A percentile compares a stretch with the other conserved stretches of the same genome.
phyloP scores from a whole-genome alignment of 2,113 vertebrate species.

The Nibea albiflora region DNA sequence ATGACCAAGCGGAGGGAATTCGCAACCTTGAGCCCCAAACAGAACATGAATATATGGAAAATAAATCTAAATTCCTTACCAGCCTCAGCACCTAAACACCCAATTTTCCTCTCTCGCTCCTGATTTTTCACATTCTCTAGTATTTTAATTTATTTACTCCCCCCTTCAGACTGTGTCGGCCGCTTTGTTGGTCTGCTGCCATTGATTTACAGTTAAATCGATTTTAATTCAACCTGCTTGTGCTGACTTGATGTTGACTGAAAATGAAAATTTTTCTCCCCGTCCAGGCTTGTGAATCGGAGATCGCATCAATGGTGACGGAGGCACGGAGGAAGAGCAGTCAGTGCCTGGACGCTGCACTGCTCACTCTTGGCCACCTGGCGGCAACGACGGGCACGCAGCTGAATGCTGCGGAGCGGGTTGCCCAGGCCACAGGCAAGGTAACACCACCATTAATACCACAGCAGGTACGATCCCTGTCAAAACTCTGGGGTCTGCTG shows the following conservation, averaged over 20 bases:
- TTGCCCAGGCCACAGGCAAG: constrained; percentile 63
- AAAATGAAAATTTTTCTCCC: constrained; percentile 22
- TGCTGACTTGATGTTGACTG: constrained; percentile 35
- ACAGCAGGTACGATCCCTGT: constrained; percentile 27
- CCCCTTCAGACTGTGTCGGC: constrained; percentile 53
- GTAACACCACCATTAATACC: constrained; percentile 62
- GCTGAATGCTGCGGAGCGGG: constrained; percentile 77
- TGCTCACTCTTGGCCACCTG: constrained; percentile 82
- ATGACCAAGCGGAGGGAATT: constrained; percentile 78
- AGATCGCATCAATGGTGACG: constrained; percentile 92
- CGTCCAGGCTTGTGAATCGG: constrained; percentile 92
- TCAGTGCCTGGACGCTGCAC: constrained; percentile 79
- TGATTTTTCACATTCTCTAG: constrained; percentile 49
- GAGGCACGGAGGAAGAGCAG: constrained; percentile 88
- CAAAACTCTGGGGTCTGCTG: constrained; percentile 31
- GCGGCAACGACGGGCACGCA: constrained; percentile 82
- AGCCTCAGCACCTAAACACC: constrained; percentile 68
- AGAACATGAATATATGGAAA: constrained; percentile 83
- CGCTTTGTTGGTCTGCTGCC: constrained; percentile 46
- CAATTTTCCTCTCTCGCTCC: constrained; percentile 56
- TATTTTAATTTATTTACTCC: constrained; percentile 73
- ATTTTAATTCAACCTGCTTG: constrained; percentile 58
- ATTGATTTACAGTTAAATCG: constrained; percentile 65
- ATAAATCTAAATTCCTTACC: constrained; percentile 70
- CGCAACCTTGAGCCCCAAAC: constrained; percentile 80